Percentiles rank a stretch among this genome's conserved stretches.
These are phyloP conservation scores for Astreopora myriophthalma DNA, from an alignment of 64 coral and sea anemone species.

Conservation along the genomic window DNA sequence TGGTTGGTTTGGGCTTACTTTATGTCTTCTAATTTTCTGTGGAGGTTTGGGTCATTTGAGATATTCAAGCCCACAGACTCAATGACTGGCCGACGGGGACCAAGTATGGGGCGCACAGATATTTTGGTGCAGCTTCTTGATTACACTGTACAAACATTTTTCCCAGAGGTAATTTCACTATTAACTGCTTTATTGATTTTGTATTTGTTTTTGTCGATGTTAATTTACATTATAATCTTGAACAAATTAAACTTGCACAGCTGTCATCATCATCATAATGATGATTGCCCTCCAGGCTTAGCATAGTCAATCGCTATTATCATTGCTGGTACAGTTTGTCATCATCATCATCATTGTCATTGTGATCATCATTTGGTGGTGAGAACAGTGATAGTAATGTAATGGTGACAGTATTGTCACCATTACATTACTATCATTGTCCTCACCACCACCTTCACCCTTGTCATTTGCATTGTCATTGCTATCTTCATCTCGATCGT, in stretches of 20 bases:
- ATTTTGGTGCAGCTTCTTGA: slow-evolving; percentile 88
- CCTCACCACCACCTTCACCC: not conserved
- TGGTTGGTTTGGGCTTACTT: not conserved
- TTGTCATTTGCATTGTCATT: not conserved
- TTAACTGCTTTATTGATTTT: not conserved
- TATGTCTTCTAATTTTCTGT: not conserved
- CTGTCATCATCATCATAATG: too few species aligned
- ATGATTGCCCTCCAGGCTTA: too few species aligned
- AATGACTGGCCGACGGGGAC: slow-evolving; percentile 88
- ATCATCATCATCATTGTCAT: not conserved
- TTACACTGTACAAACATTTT: slow-evolving; percentile 80
- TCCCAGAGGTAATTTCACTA: too few species aligned
- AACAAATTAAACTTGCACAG: too few species aligned
- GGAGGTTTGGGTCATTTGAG: slow-evolving; percentile 99
- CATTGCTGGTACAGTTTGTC: not conserved
- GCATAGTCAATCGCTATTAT: not conserved
- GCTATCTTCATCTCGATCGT: not conserved
- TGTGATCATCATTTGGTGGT: not conserved
- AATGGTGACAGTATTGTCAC: not conserved
- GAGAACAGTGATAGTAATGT: too few species aligned
- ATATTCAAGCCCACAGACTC: slow-evolving; percentile 86
- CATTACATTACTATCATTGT: not conserved
- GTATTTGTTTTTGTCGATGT: not conserved
- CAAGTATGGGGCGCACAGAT: slow-evolving; percentile 86
- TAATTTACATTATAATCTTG: not conserved